These are phyloP conservation scores for Allolobophora icterica DNA, from an alignment of 2,888 invertebrate species.

Conservation along the genomic window DNA sequence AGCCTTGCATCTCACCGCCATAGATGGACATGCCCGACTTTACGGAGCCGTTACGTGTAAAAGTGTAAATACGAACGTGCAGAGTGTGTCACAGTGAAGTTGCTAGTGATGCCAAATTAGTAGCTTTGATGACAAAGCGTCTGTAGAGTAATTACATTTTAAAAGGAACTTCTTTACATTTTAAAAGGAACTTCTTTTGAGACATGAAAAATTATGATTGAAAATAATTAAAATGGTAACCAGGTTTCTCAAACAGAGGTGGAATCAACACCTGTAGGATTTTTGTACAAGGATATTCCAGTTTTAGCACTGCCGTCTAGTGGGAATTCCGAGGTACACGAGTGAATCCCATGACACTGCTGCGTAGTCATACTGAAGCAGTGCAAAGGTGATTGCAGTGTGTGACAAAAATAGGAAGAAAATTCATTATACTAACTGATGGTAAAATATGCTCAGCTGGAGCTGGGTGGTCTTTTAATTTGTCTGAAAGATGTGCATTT, in stretches of 20 bases:
- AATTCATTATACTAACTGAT: background rate
- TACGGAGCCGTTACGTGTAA: constrained; percentile 17
- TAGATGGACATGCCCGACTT: background rate
- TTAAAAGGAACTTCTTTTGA: constrained; percentile 5
- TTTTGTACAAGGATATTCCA: constrained; percentile 15
- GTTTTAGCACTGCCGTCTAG: background rate
- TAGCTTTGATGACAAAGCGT: background rate
- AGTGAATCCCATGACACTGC: background rate
- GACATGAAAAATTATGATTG: constrained; percentile 7
- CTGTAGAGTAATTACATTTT: background rate
- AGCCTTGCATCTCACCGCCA: constrained; percentile 11
- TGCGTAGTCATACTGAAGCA: background rate
- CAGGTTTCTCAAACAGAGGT: background rate
- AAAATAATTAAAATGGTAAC: background rate
- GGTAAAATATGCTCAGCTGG: background rate
- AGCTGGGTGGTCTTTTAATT: background rate
- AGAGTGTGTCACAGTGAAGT: background rate
- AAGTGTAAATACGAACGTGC: background rate
- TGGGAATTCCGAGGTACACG: background rate
- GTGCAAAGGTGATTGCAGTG: background rate
- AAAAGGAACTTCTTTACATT: constrained; percentile 5
- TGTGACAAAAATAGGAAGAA: background rate
- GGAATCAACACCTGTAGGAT: background rate
- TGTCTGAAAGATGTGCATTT: background rate
- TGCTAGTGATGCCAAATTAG: constrained; percentile 14